A percentile compares a stretch with the other conserved stretches of the same genome.
Conservation (phyloP, 1,140 invertebrate genomes). For the Cherax quadricarinatus region DNA sequence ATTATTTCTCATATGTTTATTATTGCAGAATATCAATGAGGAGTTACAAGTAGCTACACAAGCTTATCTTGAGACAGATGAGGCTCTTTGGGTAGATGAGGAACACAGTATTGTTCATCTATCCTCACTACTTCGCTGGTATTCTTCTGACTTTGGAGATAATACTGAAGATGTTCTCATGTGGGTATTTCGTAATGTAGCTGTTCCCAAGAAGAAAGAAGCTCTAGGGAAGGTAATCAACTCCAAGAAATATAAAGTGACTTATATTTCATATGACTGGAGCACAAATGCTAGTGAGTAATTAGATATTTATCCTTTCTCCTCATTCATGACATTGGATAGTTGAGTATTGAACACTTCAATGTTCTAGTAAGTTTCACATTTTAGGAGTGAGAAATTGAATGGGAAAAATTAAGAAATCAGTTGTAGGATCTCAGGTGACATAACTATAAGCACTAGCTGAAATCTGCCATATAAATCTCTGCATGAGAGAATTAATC, state of each 20-base stretch:
- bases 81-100: conserved; percentile 59
- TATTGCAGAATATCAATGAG: conserved; percentile 60
- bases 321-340: too few relatives aligned
- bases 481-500: too few relatives aligned
- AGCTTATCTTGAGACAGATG: conserved; percentile 65
- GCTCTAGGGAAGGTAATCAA: conserved; percentile 7
- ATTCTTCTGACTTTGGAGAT: conserved; percentile 67
- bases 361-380: too few relatives aligned
- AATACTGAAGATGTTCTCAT: conserved; percentile 49
- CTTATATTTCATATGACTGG: conserved; percentile 67
- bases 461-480: too few relatives aligned
- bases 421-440: too few relatives aligned
- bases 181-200: conserved; percentile 57
- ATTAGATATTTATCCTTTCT: not conserved
- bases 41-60: conserved; percentile 65
- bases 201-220: conserved; percentile 35
- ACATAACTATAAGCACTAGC: too few relatives aligned
- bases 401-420: too few relatives aligned
- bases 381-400: too few relatives aligned
- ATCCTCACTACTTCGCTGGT: conserved; percentile 71
- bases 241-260: conserved; percentile 48
- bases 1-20: not conserved
- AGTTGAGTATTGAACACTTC: too few relatives aligned
- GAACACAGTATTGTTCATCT: conserved; percentile 43
- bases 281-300: conserved; percentile 51